These are phyloP conservation scores for Ptychoptera albimana DNA, from an alignment of 2,888 invertebrate species.

Conservation along the genomic window DNA sequence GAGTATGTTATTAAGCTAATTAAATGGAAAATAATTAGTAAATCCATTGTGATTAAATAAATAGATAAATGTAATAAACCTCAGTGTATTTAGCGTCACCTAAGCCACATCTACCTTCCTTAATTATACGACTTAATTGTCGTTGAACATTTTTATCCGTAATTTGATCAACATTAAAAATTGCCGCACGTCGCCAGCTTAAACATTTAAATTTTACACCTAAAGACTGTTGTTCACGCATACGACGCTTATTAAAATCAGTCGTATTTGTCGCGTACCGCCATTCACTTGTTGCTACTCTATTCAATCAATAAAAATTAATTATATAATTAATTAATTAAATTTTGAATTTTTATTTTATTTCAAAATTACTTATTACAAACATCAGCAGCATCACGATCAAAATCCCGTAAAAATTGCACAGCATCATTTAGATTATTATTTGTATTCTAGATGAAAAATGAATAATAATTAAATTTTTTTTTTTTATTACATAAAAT, in stretches of 20 bases:
- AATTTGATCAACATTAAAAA: conserved; percentile 50
- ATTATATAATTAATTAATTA: no score
- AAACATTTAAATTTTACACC: conserved; percentile 58
- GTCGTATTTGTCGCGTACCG: conserved; percentile 62
- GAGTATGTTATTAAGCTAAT: conserved; percentile 39
- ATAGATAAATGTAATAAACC: background rate
- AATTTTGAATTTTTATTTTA: background rate
- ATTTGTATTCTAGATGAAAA: conserved; percentile 4
- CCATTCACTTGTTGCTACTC: conserved; percentile 57
- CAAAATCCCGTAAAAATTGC: conserved; percentile 56
- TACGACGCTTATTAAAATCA: conserved; percentile 48
- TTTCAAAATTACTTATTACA: conserved; percentile 38
- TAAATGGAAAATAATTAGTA: background rate
- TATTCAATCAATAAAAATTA: conserved; percentile 15
- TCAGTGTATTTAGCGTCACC: conserved; percentile 57
- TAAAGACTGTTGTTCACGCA: conserved; percentile 53
- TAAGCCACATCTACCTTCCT: conserved; percentile 56
- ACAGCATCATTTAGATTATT: conserved; percentile 46
- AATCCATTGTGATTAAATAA: background rate
- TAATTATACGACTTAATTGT: conserved; percentile 53
- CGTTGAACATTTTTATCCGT: conserved; percentile 47
- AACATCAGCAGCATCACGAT: conserved; percentile 53
- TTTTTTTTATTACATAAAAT: no score
- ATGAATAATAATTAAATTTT: background rate
- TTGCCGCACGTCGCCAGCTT: conserved; percentile 55